phyloP scores from a whole-genome alignment of 2,888 invertebrate genomes.

The Phalera bucephala region DNA sequence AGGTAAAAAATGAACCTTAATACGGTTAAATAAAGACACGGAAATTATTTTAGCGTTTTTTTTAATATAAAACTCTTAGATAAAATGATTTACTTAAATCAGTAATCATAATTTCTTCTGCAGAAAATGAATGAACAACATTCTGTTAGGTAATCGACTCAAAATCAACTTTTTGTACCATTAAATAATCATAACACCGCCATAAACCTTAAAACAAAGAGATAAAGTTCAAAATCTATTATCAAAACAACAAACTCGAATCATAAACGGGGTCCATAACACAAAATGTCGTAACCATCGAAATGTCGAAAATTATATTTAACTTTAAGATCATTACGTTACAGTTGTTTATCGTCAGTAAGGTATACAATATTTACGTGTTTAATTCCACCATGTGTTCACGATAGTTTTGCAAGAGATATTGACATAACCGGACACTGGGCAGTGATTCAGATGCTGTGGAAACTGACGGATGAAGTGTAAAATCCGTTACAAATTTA shows the following conservation, averaged over 20 bases:
- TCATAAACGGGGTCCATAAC: background rate
- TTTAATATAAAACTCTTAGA: no score
- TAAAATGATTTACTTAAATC: no score
- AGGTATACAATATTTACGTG: background rate
- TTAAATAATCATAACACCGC: no score
- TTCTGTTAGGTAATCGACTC: background rate
- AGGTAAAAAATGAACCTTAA: no score
- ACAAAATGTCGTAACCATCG: background rate
- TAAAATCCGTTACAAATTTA: background rate
- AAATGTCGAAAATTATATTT: background rate
- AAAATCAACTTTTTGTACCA: background rate
- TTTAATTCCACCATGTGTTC: background rate
- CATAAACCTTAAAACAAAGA: background rate
- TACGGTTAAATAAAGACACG: no score
- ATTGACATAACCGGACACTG: background rate
- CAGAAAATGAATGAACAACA: background rate
- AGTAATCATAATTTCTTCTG: background rate
- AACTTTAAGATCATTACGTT: no score
- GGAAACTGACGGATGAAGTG: background rate
- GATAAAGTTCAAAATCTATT: background rate
- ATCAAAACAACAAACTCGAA: background rate
- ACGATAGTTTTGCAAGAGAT: background rate
- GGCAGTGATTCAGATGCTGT: background rate
- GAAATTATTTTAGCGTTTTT: background rate
- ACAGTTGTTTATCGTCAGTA: no score